Percentiles rank a stretch among this genome's conserved stretches.
Conservation (phyloP, 1,140 invertebrate species). For the Philaenus spumarius region DNA sequence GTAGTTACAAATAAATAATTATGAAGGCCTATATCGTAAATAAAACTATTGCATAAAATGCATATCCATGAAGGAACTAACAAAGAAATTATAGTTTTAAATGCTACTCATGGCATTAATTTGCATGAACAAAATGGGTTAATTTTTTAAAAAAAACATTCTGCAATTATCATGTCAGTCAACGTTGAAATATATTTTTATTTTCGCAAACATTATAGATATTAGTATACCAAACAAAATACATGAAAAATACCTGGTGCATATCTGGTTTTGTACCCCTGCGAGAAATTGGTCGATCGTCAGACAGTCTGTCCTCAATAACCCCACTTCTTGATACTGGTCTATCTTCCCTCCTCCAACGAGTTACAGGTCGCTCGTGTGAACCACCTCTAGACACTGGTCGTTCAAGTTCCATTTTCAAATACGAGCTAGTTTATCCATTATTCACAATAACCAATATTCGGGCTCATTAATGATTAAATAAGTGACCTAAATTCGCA, state of each 20-base stretch:
- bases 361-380: constrained; percentile 30
- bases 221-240: neutral
- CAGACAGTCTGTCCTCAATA: constrained; percentile 31
- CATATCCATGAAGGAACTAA: too few relatives aligned
- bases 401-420: constrained; percentile 26
- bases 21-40: too few relatives aligned
- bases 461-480: too few relatives aligned
- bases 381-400: constrained; percentile 30
- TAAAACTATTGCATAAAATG: too few relatives aligned
- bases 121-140: neutral
- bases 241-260: neutral
- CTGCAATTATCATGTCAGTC: neutral
- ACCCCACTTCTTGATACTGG: constrained; percentile 38
- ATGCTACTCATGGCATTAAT: neutral
- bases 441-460: too few relatives aligned
- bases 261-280: constrained; percentile 14
- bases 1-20: too few relatives aligned
- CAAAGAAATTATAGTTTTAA: neutral
- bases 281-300: constrained; percentile 20
- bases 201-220: neutral
- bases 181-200: neutral
- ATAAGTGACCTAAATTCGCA: too few relatives aligned
- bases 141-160: neutral
- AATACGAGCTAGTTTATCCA: too few relatives aligned
- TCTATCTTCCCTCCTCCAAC: constrained; percentile 34